Conservation (phyloP, 2,113 vertebrate genomes). For the Phycodurus eques region DNA sequence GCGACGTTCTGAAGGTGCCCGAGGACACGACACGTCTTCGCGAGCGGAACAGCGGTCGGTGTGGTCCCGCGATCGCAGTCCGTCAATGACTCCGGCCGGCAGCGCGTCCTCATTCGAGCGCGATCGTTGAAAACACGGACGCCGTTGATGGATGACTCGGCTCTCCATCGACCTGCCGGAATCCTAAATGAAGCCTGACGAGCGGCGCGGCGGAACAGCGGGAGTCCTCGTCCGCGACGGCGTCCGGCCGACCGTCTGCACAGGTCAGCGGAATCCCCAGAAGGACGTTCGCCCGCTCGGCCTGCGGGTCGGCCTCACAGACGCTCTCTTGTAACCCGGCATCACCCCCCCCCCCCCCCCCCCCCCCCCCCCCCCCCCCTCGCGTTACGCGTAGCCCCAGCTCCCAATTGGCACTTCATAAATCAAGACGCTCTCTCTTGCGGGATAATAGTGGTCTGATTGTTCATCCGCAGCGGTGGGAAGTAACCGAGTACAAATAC, state of each 20-base stretch:
- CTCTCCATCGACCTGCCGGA: conserved; percentile 45
- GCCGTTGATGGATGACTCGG: conserved; percentile 56
- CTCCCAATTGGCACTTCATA: conserved; percentile 73
- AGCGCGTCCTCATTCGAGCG: conserved; percentile 33
- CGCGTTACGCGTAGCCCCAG: conserved; percentile 40
- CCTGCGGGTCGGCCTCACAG: conserved; percentile 49
- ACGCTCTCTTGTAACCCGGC: conserved; percentile 60
- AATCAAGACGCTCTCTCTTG: conserved; percentile 67
- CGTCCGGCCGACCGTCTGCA: conserved; percentile 11
- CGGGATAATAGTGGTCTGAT: conserved; percentile 60
- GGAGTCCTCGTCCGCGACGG: background rate
- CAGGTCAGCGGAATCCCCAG: conserved; percentile 25
- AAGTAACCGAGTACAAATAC: background rate
- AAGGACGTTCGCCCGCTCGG: background rate
- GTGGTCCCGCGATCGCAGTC: background rate
- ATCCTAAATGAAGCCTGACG: conserved; percentile 57
- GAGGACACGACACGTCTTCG: background rate
- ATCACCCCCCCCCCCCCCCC: conserved; percentile 17
- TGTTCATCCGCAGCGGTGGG: conserved; percentile 35
- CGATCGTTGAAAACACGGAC: conserved; percentile 46
- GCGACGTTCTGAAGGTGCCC: background rate
- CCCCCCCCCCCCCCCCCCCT: conserved; percentile 23
- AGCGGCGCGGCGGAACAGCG: background rate
- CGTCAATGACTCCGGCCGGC: conserved; percentile 4
- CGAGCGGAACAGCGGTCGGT: background rate